Evolutionary conservation across 92 coral and sea anemone species (phyloP).

Genomic region (Heteractis magnifica): DNA sequence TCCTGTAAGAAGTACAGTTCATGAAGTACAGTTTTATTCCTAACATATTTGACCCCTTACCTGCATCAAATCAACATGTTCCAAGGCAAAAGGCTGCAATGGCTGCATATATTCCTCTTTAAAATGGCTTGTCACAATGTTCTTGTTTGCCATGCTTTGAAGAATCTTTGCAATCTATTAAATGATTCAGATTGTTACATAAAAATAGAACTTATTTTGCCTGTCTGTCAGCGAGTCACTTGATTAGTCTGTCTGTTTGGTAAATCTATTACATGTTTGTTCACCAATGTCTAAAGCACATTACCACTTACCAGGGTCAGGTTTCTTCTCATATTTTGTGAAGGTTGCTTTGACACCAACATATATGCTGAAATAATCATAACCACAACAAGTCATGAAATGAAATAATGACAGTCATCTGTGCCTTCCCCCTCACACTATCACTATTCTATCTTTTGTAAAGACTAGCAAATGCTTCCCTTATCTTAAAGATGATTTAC

Average conservation of each 20-base stretch:
- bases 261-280: neutral
- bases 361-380: slow-evolving; percentile 61
- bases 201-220: neutral
- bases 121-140: slow-evolving; percentile 75
- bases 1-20: no score
- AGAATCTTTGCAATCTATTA: slow-evolving; percentile 89
- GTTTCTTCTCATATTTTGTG: slow-evolving; percentile 77
- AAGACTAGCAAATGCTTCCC: no score
- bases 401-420: no score
- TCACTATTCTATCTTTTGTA: neutral
- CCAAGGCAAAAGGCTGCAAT: slow-evolving; percentile 80
- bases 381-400: neutral
- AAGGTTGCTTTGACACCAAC: slow-evolving; percentile 79
- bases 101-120: slow-evolving; percentile 98
- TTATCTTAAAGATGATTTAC: no score
- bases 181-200: neutral
- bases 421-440: neutral
- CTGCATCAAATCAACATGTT: slow-evolving; percentile 76
- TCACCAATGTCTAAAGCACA: neutral
- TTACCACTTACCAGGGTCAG: slow-evolving; percentile 68
- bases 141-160: slow-evolving; percentile 92
- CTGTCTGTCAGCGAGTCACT: neutral
- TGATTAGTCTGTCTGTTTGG: neutral
- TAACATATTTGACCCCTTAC: slow-evolving; percentile 5
- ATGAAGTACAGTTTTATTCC: no score